These are phyloP conservation scores for Leucoraja ocellata DNA, from an alignment of 2,797 vertebrate genomes.

Conservation along the genomic window DNA sequence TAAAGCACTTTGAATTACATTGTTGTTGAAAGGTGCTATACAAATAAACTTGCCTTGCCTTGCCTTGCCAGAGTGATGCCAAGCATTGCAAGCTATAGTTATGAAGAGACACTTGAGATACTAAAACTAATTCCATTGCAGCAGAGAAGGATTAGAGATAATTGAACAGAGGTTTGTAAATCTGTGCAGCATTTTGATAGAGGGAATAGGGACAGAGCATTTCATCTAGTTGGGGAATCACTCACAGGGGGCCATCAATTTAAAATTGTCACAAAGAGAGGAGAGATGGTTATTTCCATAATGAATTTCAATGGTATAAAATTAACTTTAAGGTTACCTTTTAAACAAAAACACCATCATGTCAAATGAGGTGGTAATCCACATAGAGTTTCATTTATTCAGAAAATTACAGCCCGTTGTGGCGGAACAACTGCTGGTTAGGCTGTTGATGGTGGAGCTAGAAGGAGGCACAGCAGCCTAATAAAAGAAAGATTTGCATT, in stretches of 20 bases:
- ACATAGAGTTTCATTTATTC: too few relatives aligned
- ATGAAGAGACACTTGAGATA: not conserved
- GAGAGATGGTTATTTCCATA: not conserved
- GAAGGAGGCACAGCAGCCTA: not conserved
- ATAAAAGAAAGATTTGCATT: not conserved
- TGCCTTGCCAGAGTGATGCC: not conserved
- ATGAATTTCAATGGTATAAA: not conserved
- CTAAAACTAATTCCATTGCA: not conserved
- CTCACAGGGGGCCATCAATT: not conserved
- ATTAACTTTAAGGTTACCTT: not conserved
- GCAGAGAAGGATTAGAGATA: conserved; percentile 4
- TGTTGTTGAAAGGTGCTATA: too few relatives aligned
- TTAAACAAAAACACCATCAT: not conserved
- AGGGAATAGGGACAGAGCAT: not conserved
- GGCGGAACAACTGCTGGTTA: not conserved
- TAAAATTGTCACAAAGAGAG: not conserved
- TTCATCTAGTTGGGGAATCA: not conserved
- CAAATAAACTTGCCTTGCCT: too few relatives aligned
- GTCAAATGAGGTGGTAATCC: not conserved
- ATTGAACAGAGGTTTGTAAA: conserved; percentile 16
- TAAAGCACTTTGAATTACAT: too few relatives aligned
- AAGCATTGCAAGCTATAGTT: not conserved
- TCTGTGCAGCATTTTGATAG: not conserved
- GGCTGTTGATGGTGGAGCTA: not conserved
- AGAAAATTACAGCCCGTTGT: not conserved